Evolutionary conservation across 2,113 vertebrate species (phyloP).

Genomic region (Malurus melanocephalus): DNA sequence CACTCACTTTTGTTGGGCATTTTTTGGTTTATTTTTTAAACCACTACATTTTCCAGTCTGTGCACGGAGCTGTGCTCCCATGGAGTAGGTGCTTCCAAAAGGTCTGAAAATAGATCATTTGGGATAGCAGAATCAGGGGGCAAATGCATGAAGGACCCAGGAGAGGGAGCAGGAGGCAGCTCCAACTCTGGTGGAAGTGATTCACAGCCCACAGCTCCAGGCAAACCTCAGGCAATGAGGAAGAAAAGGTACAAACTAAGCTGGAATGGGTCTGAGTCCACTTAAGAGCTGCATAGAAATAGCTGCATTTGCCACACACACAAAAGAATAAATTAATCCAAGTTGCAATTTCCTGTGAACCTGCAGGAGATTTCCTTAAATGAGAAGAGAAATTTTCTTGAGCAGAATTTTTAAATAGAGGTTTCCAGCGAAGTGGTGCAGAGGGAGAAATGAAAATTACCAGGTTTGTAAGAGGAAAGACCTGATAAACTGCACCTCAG

Average conservation of each 20-base stretch:
- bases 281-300: neutral
- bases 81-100: neutral
- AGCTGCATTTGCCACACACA: neutral
- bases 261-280: neutral
- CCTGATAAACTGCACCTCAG: neutral
- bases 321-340: neutral
- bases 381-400: neutral
- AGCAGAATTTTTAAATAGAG: neutral
- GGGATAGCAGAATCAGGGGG: neutral
- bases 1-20: neutral
- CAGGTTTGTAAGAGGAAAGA: neutral
- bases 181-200: neutral
- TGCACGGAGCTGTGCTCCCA: neutral
- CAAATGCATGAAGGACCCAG: neutral
- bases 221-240: neutral
- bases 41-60: neutral
- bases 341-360: neutral
- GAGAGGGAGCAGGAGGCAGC: slow-evolving; percentile 24
- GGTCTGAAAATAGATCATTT: neutral
- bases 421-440: neutral
- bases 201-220: neutral
- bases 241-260: neutral
- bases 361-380: neutral
- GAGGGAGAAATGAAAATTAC: neutral
- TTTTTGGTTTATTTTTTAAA: neutral